A percentile compares a stretch with the other conserved stretches of the same genome.
Conservation (phyloP, 2,888 invertebrate species). For the Auanema sp. region DNA sequence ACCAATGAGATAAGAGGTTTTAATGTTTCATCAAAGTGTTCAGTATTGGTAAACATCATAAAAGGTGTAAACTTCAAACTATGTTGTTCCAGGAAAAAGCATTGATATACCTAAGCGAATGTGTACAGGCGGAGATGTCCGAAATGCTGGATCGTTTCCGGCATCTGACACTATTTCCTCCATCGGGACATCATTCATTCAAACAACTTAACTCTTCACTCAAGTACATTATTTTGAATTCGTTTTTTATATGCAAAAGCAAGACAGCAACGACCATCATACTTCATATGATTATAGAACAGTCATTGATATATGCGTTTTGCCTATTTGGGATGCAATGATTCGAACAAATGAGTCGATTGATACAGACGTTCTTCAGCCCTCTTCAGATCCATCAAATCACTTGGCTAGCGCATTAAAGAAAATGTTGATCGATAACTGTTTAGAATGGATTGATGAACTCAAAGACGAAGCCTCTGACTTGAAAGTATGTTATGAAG, state of each 20-base stretch:
- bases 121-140: constrained; percentile 15
- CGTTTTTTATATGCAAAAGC: too few species aligned
- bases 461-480: too few species aligned
- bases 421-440: constrained; percentile 24
- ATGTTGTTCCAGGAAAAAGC: constrained; percentile 3
- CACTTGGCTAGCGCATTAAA: constrained; percentile 14
- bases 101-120: constrained; percentile 15
- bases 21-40: too few species aligned
- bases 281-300: constrained; percentile 12
- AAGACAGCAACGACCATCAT: not conserved
- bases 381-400: constrained; percentile 18
- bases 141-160: constrained; percentile 15
- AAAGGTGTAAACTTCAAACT: not conserved
- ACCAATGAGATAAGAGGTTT: not conserved
- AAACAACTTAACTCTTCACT: constrained; percentile 32
- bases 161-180: constrained; percentile 15
- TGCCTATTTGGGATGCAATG: constrained; percentile 31
- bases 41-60: too few species aligned
- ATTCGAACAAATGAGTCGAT: too few species aligned
- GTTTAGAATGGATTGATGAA: constrained; percentile 11
- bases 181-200: constrained; percentile 16
- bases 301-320: constrained; percentile 33
- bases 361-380: constrained; percentile 16
- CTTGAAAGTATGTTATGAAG: too few species aligned
- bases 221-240: too few species aligned